Evolutionary conservation across 1,140 invertebrate genomes (phyloP).

Genomic region (Leptinotarsa texana): DNA sequence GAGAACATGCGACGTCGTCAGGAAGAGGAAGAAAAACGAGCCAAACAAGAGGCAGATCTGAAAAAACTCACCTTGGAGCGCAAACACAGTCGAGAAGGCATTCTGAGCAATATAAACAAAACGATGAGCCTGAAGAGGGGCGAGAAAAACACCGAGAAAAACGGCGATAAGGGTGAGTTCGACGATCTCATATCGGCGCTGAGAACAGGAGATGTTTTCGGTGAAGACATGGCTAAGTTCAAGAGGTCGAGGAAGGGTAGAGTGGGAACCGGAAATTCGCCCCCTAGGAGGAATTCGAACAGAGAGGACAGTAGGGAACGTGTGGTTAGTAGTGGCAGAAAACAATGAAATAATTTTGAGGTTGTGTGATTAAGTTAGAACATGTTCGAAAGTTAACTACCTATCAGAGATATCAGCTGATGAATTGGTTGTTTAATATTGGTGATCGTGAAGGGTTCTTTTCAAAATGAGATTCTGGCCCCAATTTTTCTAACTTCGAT

Average conservation of each 20-base stretch:
- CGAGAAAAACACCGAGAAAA: constrained; percentile 47
- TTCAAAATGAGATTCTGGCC: background rate
- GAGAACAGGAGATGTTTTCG: constrained; percentile 94
- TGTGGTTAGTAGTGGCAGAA: constrained; percentile 52
- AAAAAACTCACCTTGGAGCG: constrained; percentile 86
- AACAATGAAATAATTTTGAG: constrained; percentile 44
- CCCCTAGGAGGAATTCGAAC: constrained; percentile 64
- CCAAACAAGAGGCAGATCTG: constrained; percentile 87
- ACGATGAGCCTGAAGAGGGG: constrained; percentile 52
- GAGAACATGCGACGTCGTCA: constrained; percentile 80
- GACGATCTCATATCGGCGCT: constrained; percentile 96
- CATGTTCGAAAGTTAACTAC: too few relatives aligned
- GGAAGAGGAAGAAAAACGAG: constrained; percentile 90
- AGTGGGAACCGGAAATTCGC: constrained; percentile 65
- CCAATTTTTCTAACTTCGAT: too few relatives aligned
- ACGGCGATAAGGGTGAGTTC: constrained; percentile 84
- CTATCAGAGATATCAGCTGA: too few relatives aligned
- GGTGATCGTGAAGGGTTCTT: background rate
- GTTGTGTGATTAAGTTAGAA: too few relatives aligned
- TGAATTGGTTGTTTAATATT: background rate
- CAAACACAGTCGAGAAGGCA: constrained; percentile 68
- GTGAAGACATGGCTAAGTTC: constrained; percentile 93
- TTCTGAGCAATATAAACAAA: constrained; percentile 61
- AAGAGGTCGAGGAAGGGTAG: constrained; percentile 74
- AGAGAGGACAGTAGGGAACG: constrained; percentile 74